Conservation (phyloP, 2,113 vertebrate species). For the Datnioides undecimradiatus region DNA sequence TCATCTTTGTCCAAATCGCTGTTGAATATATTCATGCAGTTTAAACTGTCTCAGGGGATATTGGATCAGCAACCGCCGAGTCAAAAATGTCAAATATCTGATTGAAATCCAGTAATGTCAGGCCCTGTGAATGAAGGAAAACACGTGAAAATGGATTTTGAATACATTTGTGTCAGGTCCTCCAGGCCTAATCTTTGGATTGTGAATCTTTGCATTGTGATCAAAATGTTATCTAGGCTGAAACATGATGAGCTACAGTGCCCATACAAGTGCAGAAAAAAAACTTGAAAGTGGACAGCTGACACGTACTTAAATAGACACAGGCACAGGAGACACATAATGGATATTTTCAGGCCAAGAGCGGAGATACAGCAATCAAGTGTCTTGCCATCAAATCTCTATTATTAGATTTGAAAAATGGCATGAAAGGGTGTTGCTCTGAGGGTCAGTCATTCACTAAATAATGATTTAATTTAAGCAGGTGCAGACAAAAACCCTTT, state of each 20-base stretch:
- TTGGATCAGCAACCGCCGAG: neutral
- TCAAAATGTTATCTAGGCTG: neutral
- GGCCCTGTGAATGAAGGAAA: neutral
- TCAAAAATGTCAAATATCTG: neutral
- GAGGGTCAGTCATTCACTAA: slow-evolving; percentile 30
- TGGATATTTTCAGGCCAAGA: slow-evolving; percentile 33
- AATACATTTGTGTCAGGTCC: neutral
- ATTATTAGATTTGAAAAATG: slow-evolving; percentile 32
- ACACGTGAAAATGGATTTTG: neutral
- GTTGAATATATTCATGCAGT: neutral
- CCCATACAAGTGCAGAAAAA: slow-evolving; percentile 13
- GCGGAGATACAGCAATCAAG: slow-evolving; percentile 9
- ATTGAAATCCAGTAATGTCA: neutral
- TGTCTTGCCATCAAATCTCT: slow-evolving; percentile 44
- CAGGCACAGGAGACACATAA: slow-evolving; percentile 35
- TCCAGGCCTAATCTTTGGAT: neutral
- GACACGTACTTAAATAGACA: slow-evolving; percentile 52
- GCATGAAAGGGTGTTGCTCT: slow-evolving; percentile 10
- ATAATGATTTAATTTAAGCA: neutral
- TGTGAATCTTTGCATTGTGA: slow-evolving; percentile 3
- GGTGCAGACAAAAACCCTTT: neutral
- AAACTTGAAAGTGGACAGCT: slow-evolving; percentile 30
- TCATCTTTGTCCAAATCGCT: neutral
- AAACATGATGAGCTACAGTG: neutral
- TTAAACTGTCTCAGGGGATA: neutral